Conservation (phyloP, 2,797 vertebrate species). For the Toxotes lorentzi region DNA sequence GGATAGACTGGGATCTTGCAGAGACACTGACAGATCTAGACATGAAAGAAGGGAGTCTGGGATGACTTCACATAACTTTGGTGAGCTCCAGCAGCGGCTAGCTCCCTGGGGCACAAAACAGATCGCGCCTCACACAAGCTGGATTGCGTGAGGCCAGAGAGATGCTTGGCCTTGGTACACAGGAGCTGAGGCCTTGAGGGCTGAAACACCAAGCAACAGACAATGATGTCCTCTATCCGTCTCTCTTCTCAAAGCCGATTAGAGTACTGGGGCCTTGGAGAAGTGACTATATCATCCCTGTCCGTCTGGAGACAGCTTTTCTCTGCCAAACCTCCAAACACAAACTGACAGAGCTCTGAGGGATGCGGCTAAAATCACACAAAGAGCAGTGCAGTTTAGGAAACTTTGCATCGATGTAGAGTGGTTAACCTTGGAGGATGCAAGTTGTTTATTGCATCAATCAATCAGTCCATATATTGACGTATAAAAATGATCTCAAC, state of each 20-base stretch:
- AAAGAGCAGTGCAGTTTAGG: constrained; percentile 34
- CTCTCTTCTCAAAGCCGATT: constrained; percentile 78
- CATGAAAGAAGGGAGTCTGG: constrained; percentile 70
- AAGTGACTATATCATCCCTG: constrained; percentile 75
- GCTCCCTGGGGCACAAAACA: constrained; percentile 61
- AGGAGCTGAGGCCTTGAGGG: constrained; percentile 73
- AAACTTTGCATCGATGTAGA: constrained; percentile 53
- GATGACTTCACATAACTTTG: constrained; percentile 76
- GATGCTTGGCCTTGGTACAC: constrained; percentile 79
- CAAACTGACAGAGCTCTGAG: constrained; percentile 61
- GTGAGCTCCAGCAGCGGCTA: constrained; percentile 57
- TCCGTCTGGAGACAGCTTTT: constrained; percentile 73
- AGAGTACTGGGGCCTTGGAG: constrained; percentile 66
- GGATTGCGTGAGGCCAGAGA: constrained; percentile 70
- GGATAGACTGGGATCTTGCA: constrained; percentile 43
- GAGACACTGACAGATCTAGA: constrained; percentile 63
- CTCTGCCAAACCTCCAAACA: constrained; percentile 71
- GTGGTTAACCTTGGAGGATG: constrained; percentile 34
- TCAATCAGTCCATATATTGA: constrained; percentile 61
- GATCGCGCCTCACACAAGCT: constrained; percentile 67
- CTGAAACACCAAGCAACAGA: constrained; percentile 72
- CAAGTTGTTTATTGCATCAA: constrained; percentile 56
- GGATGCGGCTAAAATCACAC: constrained; percentile 51
- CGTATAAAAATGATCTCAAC: constrained; percentile 42
- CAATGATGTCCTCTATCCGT: constrained; percentile 73